These are phyloP conservation scores for Phrynosoma platyrhinos DNA, from an alignment of 2,113 vertebrate genomes.

Conservation along the genomic window DNA sequence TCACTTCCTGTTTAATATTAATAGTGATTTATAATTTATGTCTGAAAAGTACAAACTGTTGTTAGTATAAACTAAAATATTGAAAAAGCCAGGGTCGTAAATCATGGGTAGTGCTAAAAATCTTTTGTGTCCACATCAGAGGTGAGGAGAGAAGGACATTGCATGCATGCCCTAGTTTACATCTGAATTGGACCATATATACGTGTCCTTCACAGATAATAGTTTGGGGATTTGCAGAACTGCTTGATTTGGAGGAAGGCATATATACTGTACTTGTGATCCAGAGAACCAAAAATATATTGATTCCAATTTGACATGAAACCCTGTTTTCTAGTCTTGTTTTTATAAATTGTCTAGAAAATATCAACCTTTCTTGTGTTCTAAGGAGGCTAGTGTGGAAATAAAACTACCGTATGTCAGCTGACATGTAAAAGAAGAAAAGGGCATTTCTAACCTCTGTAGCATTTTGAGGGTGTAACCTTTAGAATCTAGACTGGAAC, in stretches of 20 bases:
- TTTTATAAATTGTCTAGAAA: conserved; percentile 39
- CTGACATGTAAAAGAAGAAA: conserved; percentile 48
- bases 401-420: conserved; percentile 29
- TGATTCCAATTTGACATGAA: neutral
- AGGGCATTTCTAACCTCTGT: conserved; percentile 53
- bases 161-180: neutral
- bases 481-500: conserved; percentile 68
- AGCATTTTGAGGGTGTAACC: conserved; percentile 68
- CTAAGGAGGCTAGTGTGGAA: conserved; percentile 11
- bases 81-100: neutral
- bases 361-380: conserved; percentile 25
- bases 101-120: neutral
- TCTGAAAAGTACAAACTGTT: neutral
- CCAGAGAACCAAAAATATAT: conserved; percentile 7
- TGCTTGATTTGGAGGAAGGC: neutral
- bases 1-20: neutral
- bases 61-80: neutral
- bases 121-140: neutral
- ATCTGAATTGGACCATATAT: neutral
- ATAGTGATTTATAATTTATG: neutral
- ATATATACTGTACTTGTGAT: neutral
- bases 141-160: neutral
- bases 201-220: neutral
- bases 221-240: neutral
- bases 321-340: conserved; percentile 28